Conservation (phyloP, 2,888 invertebrate genomes). For the Eurytoma adleriae region DNA sequence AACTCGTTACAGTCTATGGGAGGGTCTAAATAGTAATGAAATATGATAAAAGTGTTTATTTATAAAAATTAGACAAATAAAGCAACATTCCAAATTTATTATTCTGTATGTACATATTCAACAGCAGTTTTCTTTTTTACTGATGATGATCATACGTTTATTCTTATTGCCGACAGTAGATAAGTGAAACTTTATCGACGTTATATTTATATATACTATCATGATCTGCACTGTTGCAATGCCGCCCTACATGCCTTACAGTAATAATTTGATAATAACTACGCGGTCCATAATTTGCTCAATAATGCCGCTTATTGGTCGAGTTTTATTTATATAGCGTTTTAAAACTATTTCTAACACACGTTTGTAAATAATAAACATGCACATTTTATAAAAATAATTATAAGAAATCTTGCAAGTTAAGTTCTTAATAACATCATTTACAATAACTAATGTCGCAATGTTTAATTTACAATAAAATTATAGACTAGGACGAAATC, state of each 20-base stretch:
- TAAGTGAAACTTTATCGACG: conserved; percentile 4
- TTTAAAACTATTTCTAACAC: background rate
- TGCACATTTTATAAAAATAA: background rate
- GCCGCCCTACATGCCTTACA: background rate
- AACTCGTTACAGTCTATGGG: no score
- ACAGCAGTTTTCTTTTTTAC: no score
- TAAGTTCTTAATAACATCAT: background rate
- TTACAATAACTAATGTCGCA: conserved; percentile 3
- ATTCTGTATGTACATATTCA: no score
- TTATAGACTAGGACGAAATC: conserved; percentile 47
- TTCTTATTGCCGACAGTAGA: conserved; percentile 31
- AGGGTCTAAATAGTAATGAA: no score
- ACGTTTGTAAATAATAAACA: background rate
- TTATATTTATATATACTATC: no score
- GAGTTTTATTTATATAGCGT: background rate
- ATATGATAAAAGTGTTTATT: conserved; percentile 20
- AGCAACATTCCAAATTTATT: no score
- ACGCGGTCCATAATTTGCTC: no score
- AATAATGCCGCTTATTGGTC: background rate
- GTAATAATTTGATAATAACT: no score
- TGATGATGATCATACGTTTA: conserved; percentile 30
- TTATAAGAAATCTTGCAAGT: background rate
- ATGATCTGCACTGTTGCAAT: no score
- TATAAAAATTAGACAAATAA: background rate
- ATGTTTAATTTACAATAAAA: conserved; percentile 22